Evolutionary conservation across 2,888 invertebrate genomes (phyloP).

Genomic region (Orchesella flavescens): DNA sequence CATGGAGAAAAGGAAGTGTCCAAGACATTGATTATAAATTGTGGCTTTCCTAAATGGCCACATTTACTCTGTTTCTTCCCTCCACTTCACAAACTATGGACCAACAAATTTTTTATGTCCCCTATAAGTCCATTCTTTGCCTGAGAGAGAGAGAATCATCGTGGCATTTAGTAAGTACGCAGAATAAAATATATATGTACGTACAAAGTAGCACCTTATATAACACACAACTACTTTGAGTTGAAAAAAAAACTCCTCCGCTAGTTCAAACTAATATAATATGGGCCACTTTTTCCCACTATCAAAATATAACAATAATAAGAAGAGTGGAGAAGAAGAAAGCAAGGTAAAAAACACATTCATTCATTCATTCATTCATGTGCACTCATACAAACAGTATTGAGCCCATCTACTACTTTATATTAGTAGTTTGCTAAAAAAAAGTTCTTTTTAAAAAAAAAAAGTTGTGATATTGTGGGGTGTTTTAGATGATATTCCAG

Average conservation of each 20-base stretch:
- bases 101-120: constrained; percentile 67
- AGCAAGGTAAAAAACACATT: constrained; percentile 9
- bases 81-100: constrained; percentile 68
- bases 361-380: constrained; percentile 24
- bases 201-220: not conserved
- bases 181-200: not conserved
- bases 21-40: constrained; percentile 72
- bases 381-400: constrained; percentile 23
- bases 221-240: constrained; percentile 15
- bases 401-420: constrained; percentile 15
- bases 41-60: constrained; percentile 72
- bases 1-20: constrained; percentile 66
- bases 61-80: constrained; percentile 69
- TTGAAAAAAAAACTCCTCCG: constrained; percentile 11
- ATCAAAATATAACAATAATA: constrained; percentile 37
- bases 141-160: constrained; percentile 5
- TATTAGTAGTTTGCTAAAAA: constrained; percentile 24
- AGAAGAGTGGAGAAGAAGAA: not conserved
- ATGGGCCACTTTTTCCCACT: constrained; percentile 27
- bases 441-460: constrained; percentile 17
- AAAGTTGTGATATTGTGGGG: constrained; percentile 12
- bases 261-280: constrained; percentile 28
- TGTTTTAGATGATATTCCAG: not conserved
- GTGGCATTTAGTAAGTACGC: constrained; percentile 22
- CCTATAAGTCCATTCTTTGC: constrained; percentile 45